Conservation (phyloP, 2,113 vertebrate species). For the Pseudopodoces humilis region DNA sequence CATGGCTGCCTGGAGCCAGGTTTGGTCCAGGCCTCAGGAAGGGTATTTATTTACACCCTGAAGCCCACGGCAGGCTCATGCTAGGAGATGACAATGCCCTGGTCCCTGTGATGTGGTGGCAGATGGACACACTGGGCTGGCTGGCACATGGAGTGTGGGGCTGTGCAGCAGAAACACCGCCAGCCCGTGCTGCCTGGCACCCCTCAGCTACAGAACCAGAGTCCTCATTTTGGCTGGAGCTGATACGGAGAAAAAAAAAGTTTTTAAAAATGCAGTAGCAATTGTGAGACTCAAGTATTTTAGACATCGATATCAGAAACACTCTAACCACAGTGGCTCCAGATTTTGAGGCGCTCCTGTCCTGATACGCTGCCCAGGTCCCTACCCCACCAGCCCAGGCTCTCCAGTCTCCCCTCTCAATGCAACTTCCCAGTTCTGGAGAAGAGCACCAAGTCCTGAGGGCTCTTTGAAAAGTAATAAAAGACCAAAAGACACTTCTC, state of each 20-base stretch:
- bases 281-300: not conserved
- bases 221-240: not conserved
- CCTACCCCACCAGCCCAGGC: accelerated
- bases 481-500: not conserved
- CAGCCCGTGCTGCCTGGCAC: not conserved
- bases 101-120: accelerated
- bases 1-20: not conserved
- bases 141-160: accelerated
- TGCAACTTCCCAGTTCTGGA: not conserved
- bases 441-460: not conserved
- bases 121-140: not conserved
- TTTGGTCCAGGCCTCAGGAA: not conserved
- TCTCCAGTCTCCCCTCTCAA: not conserved
- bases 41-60: accelerated
- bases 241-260: accelerated
- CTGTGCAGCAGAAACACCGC: accelerated
- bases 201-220: not conserved
- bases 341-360: not conserved
- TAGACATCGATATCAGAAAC: accelerated
- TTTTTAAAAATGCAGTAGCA: not conserved
- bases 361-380: accelerated
- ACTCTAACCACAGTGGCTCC: no score
- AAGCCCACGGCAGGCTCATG: accelerated
- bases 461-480: not conserved
- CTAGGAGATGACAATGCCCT: not conserved